Evolutionary conservation across 1,140 invertebrate genomes (phyloP).

Genomic region (Trichogramma pretiosum): DNA sequence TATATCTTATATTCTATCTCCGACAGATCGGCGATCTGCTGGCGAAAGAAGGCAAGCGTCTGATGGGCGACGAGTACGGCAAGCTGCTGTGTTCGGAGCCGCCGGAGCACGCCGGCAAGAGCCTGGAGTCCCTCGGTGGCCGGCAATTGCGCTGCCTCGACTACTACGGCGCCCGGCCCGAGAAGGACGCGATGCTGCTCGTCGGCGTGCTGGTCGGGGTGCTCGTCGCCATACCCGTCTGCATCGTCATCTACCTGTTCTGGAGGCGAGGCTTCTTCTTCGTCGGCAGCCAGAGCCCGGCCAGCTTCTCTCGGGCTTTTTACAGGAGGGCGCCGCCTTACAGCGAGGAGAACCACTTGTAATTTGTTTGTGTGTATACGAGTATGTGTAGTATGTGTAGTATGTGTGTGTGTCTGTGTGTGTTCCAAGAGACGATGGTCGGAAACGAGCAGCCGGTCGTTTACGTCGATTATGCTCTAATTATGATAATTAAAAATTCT

Average conservation of each 20-base stretch:
- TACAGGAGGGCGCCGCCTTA: constrained; percentile 55
- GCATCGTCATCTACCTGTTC: constrained; percentile 51
- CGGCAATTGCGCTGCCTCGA: constrained; percentile 52
- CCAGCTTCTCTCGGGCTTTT: constrained; percentile 56
- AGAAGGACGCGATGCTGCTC: constrained; percentile 56
- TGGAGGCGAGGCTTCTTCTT: constrained; percentile 53
- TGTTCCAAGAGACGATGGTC: no score
- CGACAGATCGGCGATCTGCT: constrained; percentile 45
- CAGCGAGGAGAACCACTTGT: no score
- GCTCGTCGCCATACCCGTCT: constrained; percentile 55
- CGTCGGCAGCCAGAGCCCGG: constrained; percentile 45
- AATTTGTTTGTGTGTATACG: no score
- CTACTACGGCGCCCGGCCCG: constrained; percentile 51
- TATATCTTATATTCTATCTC: neutral
- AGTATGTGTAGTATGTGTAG: no score
- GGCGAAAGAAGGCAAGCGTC: constrained; percentile 45
- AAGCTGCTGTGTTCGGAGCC: constrained; percentile 28
- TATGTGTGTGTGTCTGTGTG: no score
- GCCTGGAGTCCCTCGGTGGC: constrained; percentile 22
- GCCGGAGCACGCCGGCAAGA: constrained; percentile 28
- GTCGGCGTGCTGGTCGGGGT: constrained; percentile 59
- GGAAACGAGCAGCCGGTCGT: no score
- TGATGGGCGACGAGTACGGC: constrained; percentile 24
- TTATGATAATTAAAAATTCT: no score
- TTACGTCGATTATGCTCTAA: no score